phyloP scores from a whole-genome alignment of 2,888 invertebrate genomes.

The Portevinia maculata region DNA sequence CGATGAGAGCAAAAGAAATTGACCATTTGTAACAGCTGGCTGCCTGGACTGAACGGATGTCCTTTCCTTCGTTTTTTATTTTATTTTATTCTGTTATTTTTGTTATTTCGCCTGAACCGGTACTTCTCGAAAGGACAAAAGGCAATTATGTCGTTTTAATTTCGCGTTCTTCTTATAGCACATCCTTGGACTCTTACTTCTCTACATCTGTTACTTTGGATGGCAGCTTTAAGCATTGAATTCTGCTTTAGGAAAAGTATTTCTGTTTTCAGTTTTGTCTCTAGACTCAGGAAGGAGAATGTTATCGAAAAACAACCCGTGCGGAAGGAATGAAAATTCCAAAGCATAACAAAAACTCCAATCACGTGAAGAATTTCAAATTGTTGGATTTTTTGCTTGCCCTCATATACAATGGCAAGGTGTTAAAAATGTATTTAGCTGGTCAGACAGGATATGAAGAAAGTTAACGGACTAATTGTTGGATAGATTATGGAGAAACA shows the following conservation, averaged over 20 bases:
- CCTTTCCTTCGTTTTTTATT: constrained; percentile 12
- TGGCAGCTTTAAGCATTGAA: constrained; percentile 13
- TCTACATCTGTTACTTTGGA: constrained; percentile 50
- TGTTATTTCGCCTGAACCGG: neutral
- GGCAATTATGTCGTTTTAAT: constrained; percentile 72
- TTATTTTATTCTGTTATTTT: constrained; percentile 14
- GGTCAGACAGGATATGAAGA: neutral
- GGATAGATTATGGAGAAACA: too few species aligned
- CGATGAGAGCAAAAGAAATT: constrained; percentile 41
- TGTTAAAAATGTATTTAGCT: neutral
- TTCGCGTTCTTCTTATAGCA: constrained; percentile 54
- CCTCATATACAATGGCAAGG: neutral
- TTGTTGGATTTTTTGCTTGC: constrained; percentile 37
- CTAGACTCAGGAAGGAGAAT: constrained; percentile 8
- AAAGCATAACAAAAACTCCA: constrained; percentile 48
- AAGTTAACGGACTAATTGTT: constrained; percentile 11
- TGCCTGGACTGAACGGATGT: constrained; percentile 69
- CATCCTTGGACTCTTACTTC: constrained; percentile 20
- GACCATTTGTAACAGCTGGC: constrained; percentile 66
- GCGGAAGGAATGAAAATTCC: constrained; percentile 28
- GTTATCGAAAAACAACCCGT: constrained; percentile 8
- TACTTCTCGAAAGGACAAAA: constrained; percentile 65
- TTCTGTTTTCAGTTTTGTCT: constrained; percentile 9
- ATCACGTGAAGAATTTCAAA: constrained; percentile 69
- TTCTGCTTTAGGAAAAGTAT: constrained; percentile 13